Conservation (phyloP, 1,140 invertebrate genomes). For the Drosophila takahashii region DNA sequence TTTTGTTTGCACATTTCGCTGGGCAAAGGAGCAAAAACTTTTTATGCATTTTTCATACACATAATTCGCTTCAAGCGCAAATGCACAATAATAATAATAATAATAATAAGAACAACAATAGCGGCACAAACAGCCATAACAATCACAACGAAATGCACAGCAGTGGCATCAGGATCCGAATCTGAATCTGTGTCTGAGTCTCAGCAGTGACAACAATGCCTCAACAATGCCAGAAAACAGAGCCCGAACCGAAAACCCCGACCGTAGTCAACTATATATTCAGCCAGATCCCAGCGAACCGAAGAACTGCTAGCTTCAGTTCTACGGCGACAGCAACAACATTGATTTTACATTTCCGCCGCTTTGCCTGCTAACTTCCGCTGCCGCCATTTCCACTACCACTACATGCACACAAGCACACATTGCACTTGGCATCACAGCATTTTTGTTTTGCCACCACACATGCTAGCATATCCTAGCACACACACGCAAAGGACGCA, state of each 20-base stretch:
- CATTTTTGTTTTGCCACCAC: slow-evolving; percentile 55
- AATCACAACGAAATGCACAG: slow-evolving; percentile 52
- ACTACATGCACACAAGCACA: slow-evolving; percentile 20
- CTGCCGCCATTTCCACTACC: slow-evolving; percentile 34
- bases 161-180: slow-evolving; percentile 4
- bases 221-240: slow-evolving; percentile 50
- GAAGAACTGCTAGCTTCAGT: slow-evolving; percentile 53
- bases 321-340: slow-evolving; percentile 60
- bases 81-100: slow-evolving; percentile 74
- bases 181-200: background rate
- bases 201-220: slow-evolving; percentile 74
- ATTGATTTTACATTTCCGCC: slow-evolving; percentile 81
- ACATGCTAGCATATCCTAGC: slow-evolving; percentile 40
- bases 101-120: slow-evolving; percentile 45
- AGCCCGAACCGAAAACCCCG: slow-evolving; percentile 4
- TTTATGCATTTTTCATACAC: slow-evolving; percentile 71
- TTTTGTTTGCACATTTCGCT: slow-evolving; percentile 68
- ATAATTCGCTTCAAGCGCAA: slow-evolving; percentile 77
- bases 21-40: slow-evolving; percentile 62
- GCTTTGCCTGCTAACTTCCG: slow-evolving; percentile 71
- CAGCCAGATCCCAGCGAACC: slow-evolving; percentile 10
- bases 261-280: slow-evolving; percentile 13
- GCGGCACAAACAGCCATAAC: slow-evolving; percentile 64
- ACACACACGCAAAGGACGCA: slow-evolving; percentile 10
- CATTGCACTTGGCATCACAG: slow-evolving; percentile 38